Percentiles rank a stretch among this genome's conserved stretches.
Conservation (phyloP, 2,113 vertebrate species). For the Perca flavescens region DNA sequence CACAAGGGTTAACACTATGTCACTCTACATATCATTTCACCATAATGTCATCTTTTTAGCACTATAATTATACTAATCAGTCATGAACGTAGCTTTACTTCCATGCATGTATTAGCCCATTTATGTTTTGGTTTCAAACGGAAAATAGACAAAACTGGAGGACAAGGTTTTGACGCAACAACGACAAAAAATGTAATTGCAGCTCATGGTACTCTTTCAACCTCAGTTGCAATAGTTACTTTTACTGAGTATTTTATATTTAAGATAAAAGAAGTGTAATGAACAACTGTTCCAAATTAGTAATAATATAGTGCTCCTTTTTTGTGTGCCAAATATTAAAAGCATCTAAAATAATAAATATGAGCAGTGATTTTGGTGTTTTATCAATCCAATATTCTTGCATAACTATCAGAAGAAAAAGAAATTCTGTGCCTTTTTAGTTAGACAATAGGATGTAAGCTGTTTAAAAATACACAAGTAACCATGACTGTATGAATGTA, state of each 20-base stretch:
- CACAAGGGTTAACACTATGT: too few species aligned
- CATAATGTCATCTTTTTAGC: not conserved
- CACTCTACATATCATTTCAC: not conserved
- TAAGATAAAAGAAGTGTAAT: not conserved
- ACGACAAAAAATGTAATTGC: not conserved
- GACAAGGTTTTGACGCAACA: not conserved
- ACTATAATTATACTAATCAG: not conserved
- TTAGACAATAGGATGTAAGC: not conserved
- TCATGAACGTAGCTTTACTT: not conserved
- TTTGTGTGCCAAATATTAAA: not conserved
- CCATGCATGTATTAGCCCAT: not conserved
- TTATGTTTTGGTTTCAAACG: not conserved
- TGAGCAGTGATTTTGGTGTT: not conserved
- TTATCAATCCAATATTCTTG: not conserved
- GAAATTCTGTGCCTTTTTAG: too few species aligned
- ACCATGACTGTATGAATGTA: not conserved
- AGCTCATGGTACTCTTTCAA: not conserved
- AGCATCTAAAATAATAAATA: not conserved
- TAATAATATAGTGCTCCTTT: not conserved
- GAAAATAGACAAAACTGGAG: not conserved
- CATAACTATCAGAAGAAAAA: not conserved
- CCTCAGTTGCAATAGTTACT: not conserved
- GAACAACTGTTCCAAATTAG: not conserved
- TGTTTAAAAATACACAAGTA: not conserved
- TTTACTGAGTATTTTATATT: not conserved